Evolutionary conservation across 2,888 invertebrate species (phyloP), one percentile per base, ranked within the genome.

Genomic region (Hemaris fuciformis): DNA sequence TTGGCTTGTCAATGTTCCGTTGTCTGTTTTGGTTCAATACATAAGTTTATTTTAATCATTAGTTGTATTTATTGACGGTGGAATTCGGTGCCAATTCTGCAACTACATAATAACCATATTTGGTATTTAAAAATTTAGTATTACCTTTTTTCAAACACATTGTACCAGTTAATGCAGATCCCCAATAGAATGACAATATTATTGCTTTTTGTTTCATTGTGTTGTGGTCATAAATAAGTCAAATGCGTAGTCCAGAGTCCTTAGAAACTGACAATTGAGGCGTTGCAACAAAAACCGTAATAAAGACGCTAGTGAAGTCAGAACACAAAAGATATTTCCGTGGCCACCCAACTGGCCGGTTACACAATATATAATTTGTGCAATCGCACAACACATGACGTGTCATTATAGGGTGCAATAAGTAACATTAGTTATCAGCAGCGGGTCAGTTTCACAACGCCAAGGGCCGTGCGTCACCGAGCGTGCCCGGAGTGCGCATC

Each of bases 401-500:
- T 25, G 15, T 38, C 13, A 38, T 4, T 8, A 34, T 8, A 38
- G 38, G 31, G 34, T 38, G 25, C 53, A 31, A 57, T 38, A 23
- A 53, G 60, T 60, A 65, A 64, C 62, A 57, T 64, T 65, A 65
- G 70, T 65, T 46, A 66, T 43, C 25, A 53, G 27, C 53, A 18
- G 38, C 62, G 56, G 61, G 68, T 70, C 63, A 62, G 62, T 70
- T 66, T 58, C 57, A 69, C 59, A 66, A 68, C 13, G 42, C 48
- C 61, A 61, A 63, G 62, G 57, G 62, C 60, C 43, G 34, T 62
- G 62, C 59, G 62, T 62, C 62, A 62, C 46, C 38, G 57, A 22
- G 57, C 34, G 22, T 8, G 20, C 41, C 38, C 57, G 41, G 22
- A 38, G 6, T n/a, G n/a, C 57, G 34, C 46, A 31, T 31, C 53